phyloP scores from a whole-genome alignment of 2,113 vertebrate species.

The Halcyon malimbica region DNA sequence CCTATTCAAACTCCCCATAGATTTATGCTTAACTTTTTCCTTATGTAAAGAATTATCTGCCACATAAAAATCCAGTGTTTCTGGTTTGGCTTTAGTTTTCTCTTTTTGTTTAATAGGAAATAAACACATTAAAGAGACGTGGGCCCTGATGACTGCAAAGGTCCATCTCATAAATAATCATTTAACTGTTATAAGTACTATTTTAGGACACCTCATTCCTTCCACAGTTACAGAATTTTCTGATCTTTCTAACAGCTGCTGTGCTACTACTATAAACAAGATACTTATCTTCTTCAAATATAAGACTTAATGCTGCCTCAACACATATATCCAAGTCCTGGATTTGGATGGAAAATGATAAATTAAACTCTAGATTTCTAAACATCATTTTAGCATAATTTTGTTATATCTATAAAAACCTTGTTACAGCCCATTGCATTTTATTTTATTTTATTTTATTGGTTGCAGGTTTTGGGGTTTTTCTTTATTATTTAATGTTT shows the following conservation, averaged over 20 bases:
- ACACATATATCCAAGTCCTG: background rate
- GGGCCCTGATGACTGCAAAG: background rate
- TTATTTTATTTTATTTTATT: background rate
- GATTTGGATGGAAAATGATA: background rate
- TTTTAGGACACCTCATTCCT: background rate
- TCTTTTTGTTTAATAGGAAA: background rate
- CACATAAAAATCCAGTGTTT: background rate
- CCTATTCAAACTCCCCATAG: background rate
- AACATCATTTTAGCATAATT: background rate
- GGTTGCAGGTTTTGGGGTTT: background rate
- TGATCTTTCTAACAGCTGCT: background rate
- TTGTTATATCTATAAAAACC: background rate
- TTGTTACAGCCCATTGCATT: background rate
- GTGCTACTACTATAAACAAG: background rate
- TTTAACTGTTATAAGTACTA: background rate
- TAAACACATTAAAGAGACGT: background rate
- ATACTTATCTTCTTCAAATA: slow-evolving; percentile 3
- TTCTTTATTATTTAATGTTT: background rate
- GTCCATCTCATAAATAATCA: background rate
- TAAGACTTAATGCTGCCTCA: background rate
- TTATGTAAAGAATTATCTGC: background rate
- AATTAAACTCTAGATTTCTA: background rate
- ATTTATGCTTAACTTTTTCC: background rate
- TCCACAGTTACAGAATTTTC: background rate
- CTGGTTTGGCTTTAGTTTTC: background rate